A percentile compares a stretch with the other conserved stretches of the same genome.
phyloP scores from a whole-genome alignment of 2,797 vertebrate species.

The Ficedula albicollis region DNA sequence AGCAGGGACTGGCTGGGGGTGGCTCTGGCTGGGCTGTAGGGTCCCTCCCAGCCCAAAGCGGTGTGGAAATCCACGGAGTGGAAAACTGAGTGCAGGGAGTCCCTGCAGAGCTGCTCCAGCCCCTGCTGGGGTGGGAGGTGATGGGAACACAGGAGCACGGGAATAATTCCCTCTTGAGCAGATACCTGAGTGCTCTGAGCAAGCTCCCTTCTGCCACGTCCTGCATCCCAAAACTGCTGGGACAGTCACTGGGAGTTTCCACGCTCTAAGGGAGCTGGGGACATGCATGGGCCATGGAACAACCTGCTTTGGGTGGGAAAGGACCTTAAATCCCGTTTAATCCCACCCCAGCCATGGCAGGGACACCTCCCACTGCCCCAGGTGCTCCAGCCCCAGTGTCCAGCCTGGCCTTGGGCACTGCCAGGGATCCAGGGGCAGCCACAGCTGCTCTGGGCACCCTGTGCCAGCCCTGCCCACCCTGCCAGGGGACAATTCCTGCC shows the following conservation, averaged over 20 bases:
- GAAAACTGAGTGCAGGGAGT: not conserved
- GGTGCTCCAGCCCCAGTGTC: not conserved
- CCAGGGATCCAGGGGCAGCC: not conserved
- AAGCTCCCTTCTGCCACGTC: not conserved
- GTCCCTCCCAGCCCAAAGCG: not conserved
- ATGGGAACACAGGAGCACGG: fast-evolving
- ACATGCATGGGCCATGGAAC: not conserved
- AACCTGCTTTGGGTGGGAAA: fast-evolving
- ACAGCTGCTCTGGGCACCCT: not conserved
- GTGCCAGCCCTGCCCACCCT: not conserved
- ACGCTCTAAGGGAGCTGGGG: not conserved
- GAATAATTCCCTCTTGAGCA: not conserved
- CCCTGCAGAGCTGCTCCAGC: not conserved
- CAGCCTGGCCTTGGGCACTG: not conserved
- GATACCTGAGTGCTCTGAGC: too few species aligned
- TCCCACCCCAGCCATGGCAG: not conserved
- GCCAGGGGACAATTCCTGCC: not conserved
- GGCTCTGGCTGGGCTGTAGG: not conserved
- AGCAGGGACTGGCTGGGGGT: not conserved
- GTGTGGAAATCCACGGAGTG: not conserved
- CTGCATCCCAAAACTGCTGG: not conserved
- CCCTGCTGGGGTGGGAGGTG: fast-evolving
- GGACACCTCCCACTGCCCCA: not conserved
- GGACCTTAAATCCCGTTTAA: fast-evolving
- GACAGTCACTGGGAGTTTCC: not conserved